Base-by-base conservation (phyloP, 2,797 vertebrate species). In the Tinamus major region DNA sequence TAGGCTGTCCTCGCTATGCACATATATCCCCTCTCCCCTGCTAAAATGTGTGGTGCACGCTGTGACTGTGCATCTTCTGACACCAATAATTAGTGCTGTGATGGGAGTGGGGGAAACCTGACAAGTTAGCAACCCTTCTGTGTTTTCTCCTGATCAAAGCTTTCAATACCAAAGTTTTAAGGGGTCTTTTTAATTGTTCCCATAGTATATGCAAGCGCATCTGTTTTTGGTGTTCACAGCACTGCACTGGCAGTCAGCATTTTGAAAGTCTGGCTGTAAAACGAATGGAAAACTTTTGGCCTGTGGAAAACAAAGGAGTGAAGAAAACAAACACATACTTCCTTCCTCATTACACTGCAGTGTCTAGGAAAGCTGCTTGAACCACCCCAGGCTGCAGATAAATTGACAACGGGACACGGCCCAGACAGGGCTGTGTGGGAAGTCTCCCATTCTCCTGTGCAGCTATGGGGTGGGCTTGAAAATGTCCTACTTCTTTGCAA, bases 161-260 rank as follows among this genome's bases (percentile, higher is more conserved):
- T 92, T 89, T 93, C 92, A 91, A 94, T 79, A 79, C 33, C 39
- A 62, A 53, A 59, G 44, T 87, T 95, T 95, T 72, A 93, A 92
- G 94, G 55, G 35, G 16, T 78, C 67, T 76, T 87, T 80, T 89
- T 37, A 91, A 89, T 87, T 92, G 76, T 92, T 92, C 58, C 89
- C 76, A 48, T 64, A 83, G 55, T 85, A 59, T 63, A 48, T 80
- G 49, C 55, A 89, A 67, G 53, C 86, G 92, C 93, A 95, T 95
- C 90, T 96, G 95, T 0, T 95, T 93, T 83, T 94, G 65, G 84
- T 95, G 86, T 89, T 95, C 94, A 72, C 84, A 90, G 42, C 49
- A 42, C 59, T 72, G 6, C 2, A 7, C 6, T 61, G 76, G 79
- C 62, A 89, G 71, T 90, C 84, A 85, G 39, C 41, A 79, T 93